Base-by-base conservation (phyloP, 2,888 invertebrate genomes). In the Brachyptera putata region DNA sequence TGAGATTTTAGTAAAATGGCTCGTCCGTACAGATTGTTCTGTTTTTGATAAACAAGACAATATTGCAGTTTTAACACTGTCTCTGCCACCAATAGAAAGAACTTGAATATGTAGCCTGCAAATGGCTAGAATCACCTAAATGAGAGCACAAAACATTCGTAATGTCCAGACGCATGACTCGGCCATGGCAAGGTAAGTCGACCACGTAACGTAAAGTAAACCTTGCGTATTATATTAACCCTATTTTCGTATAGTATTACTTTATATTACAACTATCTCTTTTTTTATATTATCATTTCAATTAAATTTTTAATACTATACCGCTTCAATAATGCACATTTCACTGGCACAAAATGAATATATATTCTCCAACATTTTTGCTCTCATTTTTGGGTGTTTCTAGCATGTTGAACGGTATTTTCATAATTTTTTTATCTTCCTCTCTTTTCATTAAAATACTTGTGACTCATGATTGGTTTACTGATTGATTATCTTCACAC, bases 311-410 rank as follows among this genome's bases (percentile, higher is more conserved):
- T n/a, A n/a, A 30, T 26, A 50, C 14, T 21, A n/a, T n/a, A 36
- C 9, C 7, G 24, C 24, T 50, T 50, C 14, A 26, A 30, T 26
- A n/a, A 11, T 53, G 53, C 36, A 36, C 36, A 18, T 36, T 4
- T 34, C 21, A n/a, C 34, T 53, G 21, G 53, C 53, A 34, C 36
- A 36, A 18, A 16, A 21, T 13, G n/a, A n/a, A n/a, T n/a, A n/a
- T n/a, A n/a, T n/a, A n/a, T n/a, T n/a, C n/a, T 13, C 22, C n/a
- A 53, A 36, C 9, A 16, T 36, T 30, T 36, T 34, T 34, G 53
- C 53, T 53, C 53, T 53, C 53, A 53, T 53, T 53, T 46, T 53
- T 53, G 16, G 53, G 53, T 50, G 36, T 36, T 4, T 22, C 36
- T 36, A 18, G 53, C 53, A 53, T 53, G 53, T 16, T 30, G 36